Conservation (phyloP, 1,140 invertebrate genomes). For the Plectus sambesii region DNA sequence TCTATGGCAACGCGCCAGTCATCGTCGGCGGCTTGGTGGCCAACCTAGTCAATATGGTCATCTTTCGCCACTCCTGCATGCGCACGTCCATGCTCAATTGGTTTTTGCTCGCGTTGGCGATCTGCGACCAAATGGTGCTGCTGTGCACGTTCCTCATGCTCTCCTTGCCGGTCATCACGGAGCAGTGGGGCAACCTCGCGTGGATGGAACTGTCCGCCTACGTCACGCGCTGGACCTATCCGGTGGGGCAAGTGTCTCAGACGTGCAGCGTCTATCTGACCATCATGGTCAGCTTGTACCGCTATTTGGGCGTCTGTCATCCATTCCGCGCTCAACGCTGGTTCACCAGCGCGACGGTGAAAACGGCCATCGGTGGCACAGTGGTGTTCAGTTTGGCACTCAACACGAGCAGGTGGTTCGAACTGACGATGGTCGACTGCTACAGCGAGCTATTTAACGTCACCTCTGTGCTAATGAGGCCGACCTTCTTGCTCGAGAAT, state of each 20-base stretch:
- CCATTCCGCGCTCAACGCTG: neutral
- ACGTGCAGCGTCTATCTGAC: neutral
- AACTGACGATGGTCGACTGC: neutral
- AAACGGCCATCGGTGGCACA: neutral
- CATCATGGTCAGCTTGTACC: neutral
- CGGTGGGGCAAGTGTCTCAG: neutral
- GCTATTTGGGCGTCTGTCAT: neutral
- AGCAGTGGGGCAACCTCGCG: neutral
- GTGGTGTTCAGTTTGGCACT: neutral
- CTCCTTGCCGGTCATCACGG: neutral
- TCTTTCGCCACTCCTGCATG: neutral
- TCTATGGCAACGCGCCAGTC: neutral
- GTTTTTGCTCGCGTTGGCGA: neutral
- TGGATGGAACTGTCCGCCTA: neutral
- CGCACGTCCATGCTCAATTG: neutral
- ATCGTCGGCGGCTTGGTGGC: neutral
- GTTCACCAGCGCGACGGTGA: neutral
- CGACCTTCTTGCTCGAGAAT: neutral
- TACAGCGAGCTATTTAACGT: neutral
- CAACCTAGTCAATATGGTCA: neutral
- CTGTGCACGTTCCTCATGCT: neutral
- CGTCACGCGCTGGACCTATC: neutral
- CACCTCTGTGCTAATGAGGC: neutral
- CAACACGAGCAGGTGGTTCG: neutral
- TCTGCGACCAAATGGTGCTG: neutral